Percentiles rank a stretch among this genome's conserved stretches.
Evolutionary conservation across 2,113 vertebrate genomes (phyloP).

Genomic region (Hipposideros armiger): DNA sequence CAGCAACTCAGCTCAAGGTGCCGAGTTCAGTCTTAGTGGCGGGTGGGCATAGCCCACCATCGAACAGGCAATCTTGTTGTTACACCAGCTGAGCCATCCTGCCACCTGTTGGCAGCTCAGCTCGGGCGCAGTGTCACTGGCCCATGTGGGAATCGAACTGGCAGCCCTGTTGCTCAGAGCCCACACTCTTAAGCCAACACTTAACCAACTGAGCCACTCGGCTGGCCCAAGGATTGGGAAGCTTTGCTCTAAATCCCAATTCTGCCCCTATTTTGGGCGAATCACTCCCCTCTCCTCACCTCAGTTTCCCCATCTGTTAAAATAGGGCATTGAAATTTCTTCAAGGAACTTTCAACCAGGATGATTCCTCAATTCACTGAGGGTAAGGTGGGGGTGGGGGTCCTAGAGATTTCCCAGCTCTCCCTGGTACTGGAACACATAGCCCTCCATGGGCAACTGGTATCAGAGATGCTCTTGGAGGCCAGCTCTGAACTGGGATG

Average conservation of each 20-base stretch:
- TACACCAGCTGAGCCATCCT: too few relatives aligned
- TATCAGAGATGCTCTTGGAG: not conserved
- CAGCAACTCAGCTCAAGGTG: too few relatives aligned
- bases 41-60: too few relatives aligned
- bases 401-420: not conserved
- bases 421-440: not conserved
- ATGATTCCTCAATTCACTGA: not conserved
- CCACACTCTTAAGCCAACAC: too few relatives aligned
- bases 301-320: constrained; percentile 16
- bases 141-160: too few relatives aligned
- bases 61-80: too few relatives aligned
- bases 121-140: too few relatives aligned
- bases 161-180: too few relatives aligned
- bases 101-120: too few relatives aligned
- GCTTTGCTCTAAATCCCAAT: not conserved
- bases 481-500: not conserved
- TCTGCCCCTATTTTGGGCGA: not conserved
- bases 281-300: not conserved
- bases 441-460: not conserved
- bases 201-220: too few relatives aligned
- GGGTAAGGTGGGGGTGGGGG: not conserved
- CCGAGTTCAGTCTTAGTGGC: too few relatives aligned
- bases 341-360: not conserved
- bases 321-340: not conserved
- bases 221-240: not conserved